A percentile compares a stretch with the other conserved stretches of the same genome.
phyloP scores from a whole-genome alignment of 2,113 vertebrate genomes.

The Erythrolamprus reginae region DNA sequence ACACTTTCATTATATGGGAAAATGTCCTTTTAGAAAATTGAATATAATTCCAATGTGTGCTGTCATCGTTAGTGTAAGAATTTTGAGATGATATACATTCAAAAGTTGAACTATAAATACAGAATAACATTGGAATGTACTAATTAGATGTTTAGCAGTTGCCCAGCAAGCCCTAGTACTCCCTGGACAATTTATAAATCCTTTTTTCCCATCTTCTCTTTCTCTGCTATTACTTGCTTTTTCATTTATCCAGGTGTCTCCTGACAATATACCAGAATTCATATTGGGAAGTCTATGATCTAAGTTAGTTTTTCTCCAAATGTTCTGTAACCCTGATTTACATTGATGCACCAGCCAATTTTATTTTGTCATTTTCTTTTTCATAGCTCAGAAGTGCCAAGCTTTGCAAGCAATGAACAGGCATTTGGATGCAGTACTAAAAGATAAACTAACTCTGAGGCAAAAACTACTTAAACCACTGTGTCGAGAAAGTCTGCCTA shows the following conservation, averaged over 20 bases:
- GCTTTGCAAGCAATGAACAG: slow-evolving; percentile 76
- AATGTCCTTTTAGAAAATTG: background rate
- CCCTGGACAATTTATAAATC: background rate
- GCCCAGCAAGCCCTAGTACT: background rate
- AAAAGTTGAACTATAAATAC: background rate
- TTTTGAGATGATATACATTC: background rate
- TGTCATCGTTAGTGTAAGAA: background rate
- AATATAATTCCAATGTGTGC: background rate
- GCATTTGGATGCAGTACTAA: slow-evolving; percentile 83
- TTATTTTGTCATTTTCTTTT: background rate
- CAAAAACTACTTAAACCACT: slow-evolving; percentile 78
- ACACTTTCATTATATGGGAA: background rate
- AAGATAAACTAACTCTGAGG: slow-evolving; percentile 74
- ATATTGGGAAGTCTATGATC: background rate
- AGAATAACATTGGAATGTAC: background rate
- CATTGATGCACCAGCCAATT: background rate
- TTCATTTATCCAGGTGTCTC: background rate
- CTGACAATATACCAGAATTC: background rate
- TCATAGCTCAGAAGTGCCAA: slow-evolving; percentile 72
- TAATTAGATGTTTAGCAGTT: background rate
- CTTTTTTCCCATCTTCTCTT: background rate
- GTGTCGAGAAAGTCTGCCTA: slow-evolving; percentile 77
- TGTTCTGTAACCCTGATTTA: background rate
- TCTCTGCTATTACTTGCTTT: background rate
- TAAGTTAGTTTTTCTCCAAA: background rate